Percentiles rank a stretch among this genome's conserved stretches.
These are phyloP conservation scores for Melipona bicolor DNA, from an alignment of 2,888 invertebrate species.

Conservation along the genomic window DNA sequence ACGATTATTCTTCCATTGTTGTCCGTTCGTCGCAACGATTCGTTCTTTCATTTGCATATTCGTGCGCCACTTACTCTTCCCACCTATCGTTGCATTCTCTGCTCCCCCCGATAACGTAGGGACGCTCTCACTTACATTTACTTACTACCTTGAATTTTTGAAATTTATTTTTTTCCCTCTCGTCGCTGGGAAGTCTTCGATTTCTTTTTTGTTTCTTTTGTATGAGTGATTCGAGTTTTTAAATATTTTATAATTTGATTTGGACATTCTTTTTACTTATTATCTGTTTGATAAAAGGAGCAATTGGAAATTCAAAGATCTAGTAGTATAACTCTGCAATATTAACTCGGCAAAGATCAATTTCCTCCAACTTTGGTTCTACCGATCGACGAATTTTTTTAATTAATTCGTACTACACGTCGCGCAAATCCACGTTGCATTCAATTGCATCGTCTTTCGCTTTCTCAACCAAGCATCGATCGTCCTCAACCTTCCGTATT, in stretches of 20 bases:
- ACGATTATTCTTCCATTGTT: constrained; percentile 42
- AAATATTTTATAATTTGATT: too few species aligned
- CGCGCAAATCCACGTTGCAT: neutral
- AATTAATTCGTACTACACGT: neutral
- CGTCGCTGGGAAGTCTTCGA: neutral
- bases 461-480: neutral
- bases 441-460: neutral
- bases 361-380: too few species aligned
- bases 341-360: neutral
- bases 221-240: too few species aligned
- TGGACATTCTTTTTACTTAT: neutral
- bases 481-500: neutral
- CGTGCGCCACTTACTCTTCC: neutral
- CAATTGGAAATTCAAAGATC: neutral
- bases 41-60: neutral
- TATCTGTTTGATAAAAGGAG: neutral
- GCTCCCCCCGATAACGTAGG: neutral
- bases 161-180: neutral
- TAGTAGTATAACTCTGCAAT: neutral
- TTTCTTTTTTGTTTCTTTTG: neutral
- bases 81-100: neutral
- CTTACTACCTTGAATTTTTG: neutral
- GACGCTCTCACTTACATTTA: neutral
- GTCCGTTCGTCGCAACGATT: constrained; percentile 5
- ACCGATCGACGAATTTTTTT: neutral